Conservation (phyloP, 2,113 vertebrate genomes). For the Gallinago undulata region DNA sequence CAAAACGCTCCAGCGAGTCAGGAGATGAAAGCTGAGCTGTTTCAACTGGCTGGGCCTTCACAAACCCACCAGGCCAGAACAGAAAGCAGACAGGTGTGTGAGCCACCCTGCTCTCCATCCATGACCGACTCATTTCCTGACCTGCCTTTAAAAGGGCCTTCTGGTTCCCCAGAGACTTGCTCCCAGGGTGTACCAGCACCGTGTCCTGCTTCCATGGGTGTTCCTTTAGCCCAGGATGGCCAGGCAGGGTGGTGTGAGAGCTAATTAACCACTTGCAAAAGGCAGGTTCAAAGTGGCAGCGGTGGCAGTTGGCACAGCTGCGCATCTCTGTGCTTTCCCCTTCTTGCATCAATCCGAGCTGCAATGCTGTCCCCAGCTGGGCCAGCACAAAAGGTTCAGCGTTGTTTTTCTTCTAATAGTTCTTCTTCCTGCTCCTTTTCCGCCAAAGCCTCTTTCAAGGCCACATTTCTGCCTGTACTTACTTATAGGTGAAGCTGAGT, state of each 20-base stretch:
- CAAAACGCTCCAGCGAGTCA: conserved; percentile 36
- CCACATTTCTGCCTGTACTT: background rate
- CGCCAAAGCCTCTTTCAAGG: background rate
- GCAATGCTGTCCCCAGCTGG: background rate
- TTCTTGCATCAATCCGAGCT: background rate
- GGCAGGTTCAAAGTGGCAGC: background rate
- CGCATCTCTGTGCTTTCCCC: background rate
- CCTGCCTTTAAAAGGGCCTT: background rate
- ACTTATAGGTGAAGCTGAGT: background rate
- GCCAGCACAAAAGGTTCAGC: background rate
- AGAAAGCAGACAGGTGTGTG: background rate
- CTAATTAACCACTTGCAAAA: background rate
- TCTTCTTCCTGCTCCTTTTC: background rate
- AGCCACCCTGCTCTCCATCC: background rate
- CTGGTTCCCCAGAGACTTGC: background rate
- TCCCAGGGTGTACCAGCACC: background rate
- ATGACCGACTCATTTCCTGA: background rate
- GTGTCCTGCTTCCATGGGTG: background rate
- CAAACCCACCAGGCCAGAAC: background rate
- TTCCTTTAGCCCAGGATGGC: background rate
- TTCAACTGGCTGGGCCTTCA: background rate
- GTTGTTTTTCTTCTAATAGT: background rate
- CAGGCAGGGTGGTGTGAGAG: background rate
- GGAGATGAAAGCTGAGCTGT: conserved; percentile 20
- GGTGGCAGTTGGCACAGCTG: background rate